These are phyloP conservation scores for Labeo catla DNA, from an alignment of 2,113 vertebrate species.

Conservation along the genomic window DNA sequence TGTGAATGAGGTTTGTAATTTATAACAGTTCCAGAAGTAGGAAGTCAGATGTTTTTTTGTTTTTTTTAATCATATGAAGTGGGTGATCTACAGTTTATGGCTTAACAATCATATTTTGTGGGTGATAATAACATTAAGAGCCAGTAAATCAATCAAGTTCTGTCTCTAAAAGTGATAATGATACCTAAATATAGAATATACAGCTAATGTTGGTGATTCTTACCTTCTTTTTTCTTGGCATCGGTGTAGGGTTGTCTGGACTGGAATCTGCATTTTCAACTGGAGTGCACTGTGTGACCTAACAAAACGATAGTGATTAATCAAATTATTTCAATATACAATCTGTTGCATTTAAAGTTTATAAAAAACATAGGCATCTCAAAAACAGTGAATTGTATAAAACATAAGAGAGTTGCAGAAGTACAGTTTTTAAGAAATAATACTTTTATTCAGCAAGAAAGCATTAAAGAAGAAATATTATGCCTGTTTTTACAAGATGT, in stretches of 20 bases:
- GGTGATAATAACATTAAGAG: background rate
- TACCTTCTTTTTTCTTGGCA: constrained; percentile 28
- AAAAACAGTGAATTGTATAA: background rate
- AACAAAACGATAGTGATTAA: background rate
- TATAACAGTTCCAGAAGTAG: background rate
- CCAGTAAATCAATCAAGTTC: background rate
- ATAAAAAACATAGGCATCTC: background rate
- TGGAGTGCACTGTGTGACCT: constrained; percentile 5
- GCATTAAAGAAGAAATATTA: background rate
- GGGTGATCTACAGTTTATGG: background rate
- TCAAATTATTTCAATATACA: background rate
- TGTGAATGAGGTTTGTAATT: background rate
- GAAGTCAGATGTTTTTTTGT: background rate
- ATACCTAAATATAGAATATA: background rate
- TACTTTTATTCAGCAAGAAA: background rate
- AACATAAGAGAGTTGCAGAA: background rate
- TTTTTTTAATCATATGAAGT: background rate
- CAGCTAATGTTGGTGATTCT: background rate
- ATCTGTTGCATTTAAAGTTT: background rate
- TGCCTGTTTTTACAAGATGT: too few species aligned
- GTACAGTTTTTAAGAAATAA: background rate
- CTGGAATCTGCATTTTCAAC: constrained; percentile 14
- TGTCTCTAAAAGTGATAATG: background rate
- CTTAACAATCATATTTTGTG: background rate
- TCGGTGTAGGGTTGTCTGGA: background rate